Percentiles rank a stretch among this genome's conserved stretches.
These are phyloP conservation scores for Siderastrea siderea DNA, from an alignment of 92 coral and sea anemone genomes.

Conservation along the genomic window DNA sequence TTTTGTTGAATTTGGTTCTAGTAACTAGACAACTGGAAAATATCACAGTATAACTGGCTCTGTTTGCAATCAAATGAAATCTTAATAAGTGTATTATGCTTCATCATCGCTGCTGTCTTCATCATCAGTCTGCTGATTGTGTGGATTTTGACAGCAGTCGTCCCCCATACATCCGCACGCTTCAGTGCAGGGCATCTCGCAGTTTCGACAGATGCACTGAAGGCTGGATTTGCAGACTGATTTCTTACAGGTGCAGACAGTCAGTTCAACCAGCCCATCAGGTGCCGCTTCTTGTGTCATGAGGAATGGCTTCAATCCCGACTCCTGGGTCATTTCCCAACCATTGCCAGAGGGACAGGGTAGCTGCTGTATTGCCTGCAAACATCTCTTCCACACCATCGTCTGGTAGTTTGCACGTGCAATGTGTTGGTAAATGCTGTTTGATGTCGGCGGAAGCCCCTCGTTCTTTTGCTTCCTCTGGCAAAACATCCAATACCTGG, in stretches of 20 bases:
- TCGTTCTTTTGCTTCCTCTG: constrained; percentile 56
- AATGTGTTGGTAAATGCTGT: constrained; percentile 27
- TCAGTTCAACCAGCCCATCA: constrained; percentile 43
- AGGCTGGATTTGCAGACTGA: constrained; percentile 43
- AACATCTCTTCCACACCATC: constrained; percentile 48
- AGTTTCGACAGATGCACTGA: constrained; percentile 37
- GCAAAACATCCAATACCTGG: constrained; percentile 51
- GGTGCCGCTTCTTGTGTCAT: constrained; percentile 70
- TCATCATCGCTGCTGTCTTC: too few relatives aligned
- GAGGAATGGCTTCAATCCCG: constrained; percentile 35
- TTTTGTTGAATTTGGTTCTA: too few relatives aligned
- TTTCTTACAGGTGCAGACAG: constrained; percentile 51
- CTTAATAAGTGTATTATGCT: too few relatives aligned
- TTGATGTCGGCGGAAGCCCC: constrained; percentile 29
- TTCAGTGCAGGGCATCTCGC: constrained; percentile 65
- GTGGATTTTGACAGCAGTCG: constrained; percentile 65
- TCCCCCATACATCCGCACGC: constrained; percentile 66
- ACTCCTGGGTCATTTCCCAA: constrained; percentile 11
- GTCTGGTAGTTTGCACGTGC: constrained; percentile 68
- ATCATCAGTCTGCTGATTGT: not conserved
- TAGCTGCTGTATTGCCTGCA: constrained; percentile 46
- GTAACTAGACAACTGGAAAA: too few relatives aligned
- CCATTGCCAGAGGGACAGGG: constrained; percentile 64
- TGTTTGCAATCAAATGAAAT: too few relatives aligned
- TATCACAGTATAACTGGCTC: too few relatives aligned